Conservation (phyloP, 2,797 vertebrate genomes). For the Salarias fasciatus region DNA sequence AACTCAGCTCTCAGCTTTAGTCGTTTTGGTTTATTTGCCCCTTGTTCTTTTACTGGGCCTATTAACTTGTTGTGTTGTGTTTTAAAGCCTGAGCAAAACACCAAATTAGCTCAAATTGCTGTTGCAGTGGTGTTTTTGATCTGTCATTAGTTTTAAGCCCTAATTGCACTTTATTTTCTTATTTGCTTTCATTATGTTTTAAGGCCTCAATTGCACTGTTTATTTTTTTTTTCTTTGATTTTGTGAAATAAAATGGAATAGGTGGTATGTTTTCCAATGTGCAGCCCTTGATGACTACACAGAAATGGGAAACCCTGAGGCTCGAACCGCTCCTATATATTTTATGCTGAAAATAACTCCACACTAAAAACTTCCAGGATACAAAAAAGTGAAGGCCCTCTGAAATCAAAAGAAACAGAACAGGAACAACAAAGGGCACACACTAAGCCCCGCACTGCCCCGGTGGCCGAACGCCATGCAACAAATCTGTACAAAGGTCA, state of each 20-base stretch:
- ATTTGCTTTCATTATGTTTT: constrained; percentile 39
- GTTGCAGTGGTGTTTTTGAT: constrained; percentile 17
- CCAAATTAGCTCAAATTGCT: constrained; percentile 35
- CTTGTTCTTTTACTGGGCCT: constrained; percentile 9
- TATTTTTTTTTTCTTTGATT: constrained; percentile 17
- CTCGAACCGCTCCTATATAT: not conserved
- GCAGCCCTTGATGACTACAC: constrained; percentile 1
- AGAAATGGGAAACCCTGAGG: constrained; percentile 11
- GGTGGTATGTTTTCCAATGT: constrained; percentile 1
- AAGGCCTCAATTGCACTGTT: constrained; percentile 4
- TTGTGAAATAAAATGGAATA: constrained; percentile 19
- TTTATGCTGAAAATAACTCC: constrained; percentile 7
- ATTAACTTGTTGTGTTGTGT: constrained; percentile 18
- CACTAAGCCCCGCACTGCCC: not conserved
- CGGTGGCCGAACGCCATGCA: constrained; percentile 1
- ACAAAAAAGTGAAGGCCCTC: constrained; percentile 13
- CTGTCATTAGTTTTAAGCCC: constrained; percentile 30
- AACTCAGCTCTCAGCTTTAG: constrained; percentile 14
- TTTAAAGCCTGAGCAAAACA: constrained; percentile 11
- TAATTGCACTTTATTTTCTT: constrained; percentile 24
- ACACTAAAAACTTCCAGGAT: not conserved
- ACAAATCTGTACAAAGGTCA: constrained; percentile 15
- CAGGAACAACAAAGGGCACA: not conserved
- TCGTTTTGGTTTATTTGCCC: constrained; percentile 10
- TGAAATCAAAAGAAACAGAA: constrained; percentile 14